These are phyloP conservation scores for Rhyacichthys aspro DNA, from an alignment of 2,797 vertebrate species.

Conservation along the genomic window DNA sequence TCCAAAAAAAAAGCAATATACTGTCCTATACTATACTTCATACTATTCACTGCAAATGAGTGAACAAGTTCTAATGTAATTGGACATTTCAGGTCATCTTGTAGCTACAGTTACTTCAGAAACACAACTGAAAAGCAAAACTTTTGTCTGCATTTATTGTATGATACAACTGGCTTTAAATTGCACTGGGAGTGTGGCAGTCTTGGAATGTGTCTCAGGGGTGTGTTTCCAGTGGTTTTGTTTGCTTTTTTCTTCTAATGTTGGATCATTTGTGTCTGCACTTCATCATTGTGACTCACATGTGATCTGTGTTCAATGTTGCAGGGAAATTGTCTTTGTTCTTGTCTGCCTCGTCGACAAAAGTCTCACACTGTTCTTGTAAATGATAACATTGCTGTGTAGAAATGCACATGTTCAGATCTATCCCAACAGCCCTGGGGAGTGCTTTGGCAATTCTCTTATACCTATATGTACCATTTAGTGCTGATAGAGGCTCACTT, in stretches of 20 bases:
- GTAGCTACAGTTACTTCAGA: too few relatives aligned
- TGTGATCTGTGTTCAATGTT: conserved; percentile 29
- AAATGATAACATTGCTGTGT: conserved; percentile 9
- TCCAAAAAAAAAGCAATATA: too few relatives aligned
- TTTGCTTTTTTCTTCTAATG: conserved; percentile 3
- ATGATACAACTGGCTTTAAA: too few relatives aligned
- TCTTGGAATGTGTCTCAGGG: not conserved
- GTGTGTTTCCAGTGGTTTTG: not conserved
- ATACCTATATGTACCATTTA: conserved; percentile 22
- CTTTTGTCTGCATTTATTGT: too few relatives aligned
- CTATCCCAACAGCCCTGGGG: conserved; percentile 5
- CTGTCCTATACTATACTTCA: too few relatives aligned
- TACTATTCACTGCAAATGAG: too few relatives aligned
- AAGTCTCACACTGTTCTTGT: conserved; percentile 8
- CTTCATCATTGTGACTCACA: conserved; percentile 1
- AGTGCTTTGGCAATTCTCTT: conserved; percentile 2
- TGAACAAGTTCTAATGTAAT: too few relatives aligned
- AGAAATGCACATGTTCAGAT: conserved; percentile 11
- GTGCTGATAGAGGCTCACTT: conserved; percentile 4
- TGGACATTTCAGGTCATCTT: too few relatives aligned
- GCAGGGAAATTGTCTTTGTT: conserved; percentile 15
- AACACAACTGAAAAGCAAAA: too few relatives aligned
- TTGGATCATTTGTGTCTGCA: not conserved
- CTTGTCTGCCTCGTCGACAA: too few relatives aligned
- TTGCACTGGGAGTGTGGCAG: too few relatives aligned